Conservation (phyloP, 2,113 vertebrate genomes). For the Octodon degus region DNA sequence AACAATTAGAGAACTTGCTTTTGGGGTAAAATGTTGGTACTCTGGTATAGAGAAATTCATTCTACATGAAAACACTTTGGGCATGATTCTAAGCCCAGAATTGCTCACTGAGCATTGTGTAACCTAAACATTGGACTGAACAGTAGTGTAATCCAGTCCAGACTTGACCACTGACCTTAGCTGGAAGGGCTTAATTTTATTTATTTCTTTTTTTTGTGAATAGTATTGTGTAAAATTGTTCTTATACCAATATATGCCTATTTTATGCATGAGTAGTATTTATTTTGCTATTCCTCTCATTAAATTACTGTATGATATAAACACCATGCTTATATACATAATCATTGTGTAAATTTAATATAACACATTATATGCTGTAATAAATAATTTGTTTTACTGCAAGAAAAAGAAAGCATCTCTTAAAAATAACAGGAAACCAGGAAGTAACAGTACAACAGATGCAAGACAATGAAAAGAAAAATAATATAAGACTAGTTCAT, state of each 20-base stretch:
- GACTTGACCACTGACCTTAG: slow-evolving; percentile 73
- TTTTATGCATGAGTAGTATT: slow-evolving; percentile 46
- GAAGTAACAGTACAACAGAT: too few relatives aligned
- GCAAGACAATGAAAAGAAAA: too few relatives aligned
- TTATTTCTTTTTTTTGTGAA: slow-evolving; percentile 62
- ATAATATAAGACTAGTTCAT: too few relatives aligned
- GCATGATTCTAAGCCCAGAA: slow-evolving; percentile 16
- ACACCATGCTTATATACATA: too few relatives aligned
- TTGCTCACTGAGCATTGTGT: slow-evolving; percentile 54
- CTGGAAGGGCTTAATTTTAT: slow-evolving; percentile 77
- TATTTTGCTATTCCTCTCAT: too few relatives aligned
- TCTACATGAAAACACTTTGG: slow-evolving; percentile 33
- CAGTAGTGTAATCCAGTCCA: too few relatives aligned
- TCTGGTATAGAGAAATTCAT: neutral
- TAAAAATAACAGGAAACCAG: too few relatives aligned
- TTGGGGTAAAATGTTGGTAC: slow-evolving; percentile 48
- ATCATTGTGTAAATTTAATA: too few relatives aligned
- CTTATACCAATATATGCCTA: slow-evolving; percentile 87
- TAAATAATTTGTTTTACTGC: too few relatives aligned
- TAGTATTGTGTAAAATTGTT: slow-evolving; percentile 87
- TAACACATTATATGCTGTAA: too few relatives aligned
- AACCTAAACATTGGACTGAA: neutral
- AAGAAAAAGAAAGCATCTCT: too few relatives aligned
- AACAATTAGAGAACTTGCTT: slow-evolving; percentile 57
- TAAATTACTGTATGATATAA: too few relatives aligned